These are phyloP conservation scores for Chloroceryle aenea DNA, from an alignment of 2,113 vertebrate genomes.

Conservation along the genomic window DNA sequence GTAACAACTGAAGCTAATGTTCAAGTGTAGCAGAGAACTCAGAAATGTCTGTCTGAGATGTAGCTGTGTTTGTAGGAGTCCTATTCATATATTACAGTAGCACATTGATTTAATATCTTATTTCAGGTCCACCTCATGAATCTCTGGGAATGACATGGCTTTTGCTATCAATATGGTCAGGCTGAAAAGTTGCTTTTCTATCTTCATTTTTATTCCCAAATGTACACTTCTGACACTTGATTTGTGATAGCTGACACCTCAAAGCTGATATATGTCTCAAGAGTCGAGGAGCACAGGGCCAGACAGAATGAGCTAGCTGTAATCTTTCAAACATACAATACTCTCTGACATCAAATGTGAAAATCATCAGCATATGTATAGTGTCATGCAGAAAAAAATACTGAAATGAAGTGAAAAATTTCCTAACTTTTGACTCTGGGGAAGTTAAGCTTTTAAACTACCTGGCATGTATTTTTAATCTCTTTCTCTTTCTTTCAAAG, in stretches of 20 bases:
- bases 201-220: conserved; percentile 62
- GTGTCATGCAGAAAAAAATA: not conserved
- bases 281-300: conserved; percentile 2
- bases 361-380: conserved; percentile 6
- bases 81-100: not conserved
- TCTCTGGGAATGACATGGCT: conserved; percentile 22
- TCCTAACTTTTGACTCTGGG: not conserved
- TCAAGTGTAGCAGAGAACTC: not conserved
- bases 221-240: conserved; percentile 51
- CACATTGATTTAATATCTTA: conserved; percentile 46
- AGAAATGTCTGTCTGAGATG: not conserved
- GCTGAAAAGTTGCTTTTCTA: conserved; percentile 48
- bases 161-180: conserved; percentile 31
- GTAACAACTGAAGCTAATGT: not conserved
- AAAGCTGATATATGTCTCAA: conserved; percentile 42
- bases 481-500: not conserved
- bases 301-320: conserved; percentile 44
- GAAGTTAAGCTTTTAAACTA: not conserved
- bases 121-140: not conserved
- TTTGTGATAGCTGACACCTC: conserved; percentile 55
- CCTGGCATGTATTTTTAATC: not conserved
- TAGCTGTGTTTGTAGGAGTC: not conserved
- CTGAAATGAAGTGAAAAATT: not conserved
- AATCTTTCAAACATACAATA: conserved; percentile 26
- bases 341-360: conserved; percentile 17